These are phyloP conservation scores for Drosophila austrosaltans DNA, from an alignment of 2,888 invertebrate species.

Conservation along the genomic window DNA sequence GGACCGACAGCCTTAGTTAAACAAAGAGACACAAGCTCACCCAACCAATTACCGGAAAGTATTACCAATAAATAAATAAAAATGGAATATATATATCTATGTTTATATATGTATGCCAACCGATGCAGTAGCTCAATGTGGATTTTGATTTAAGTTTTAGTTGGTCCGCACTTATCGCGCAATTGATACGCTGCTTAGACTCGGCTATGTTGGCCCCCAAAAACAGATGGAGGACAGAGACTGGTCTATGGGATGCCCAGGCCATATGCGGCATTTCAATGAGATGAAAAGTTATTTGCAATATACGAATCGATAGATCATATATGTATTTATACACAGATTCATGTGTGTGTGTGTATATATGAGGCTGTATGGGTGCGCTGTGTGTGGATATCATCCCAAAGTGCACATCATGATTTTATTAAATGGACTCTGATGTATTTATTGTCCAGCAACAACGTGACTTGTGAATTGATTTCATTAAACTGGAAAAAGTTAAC, in stretches of 20 bases:
- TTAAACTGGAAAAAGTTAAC: constrained; percentile 79
- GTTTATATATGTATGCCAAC: background rate
- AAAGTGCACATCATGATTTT: constrained; percentile 82
- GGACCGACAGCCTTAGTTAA: constrained; percentile 47
- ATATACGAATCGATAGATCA: constrained; percentile 66
- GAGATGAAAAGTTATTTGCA: constrained; percentile 69
- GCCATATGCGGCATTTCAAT: constrained; percentile 73
- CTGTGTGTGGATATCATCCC: constrained; percentile 58
- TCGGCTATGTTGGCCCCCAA: background rate
- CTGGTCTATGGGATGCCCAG: constrained; percentile 27
- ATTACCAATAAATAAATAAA: constrained; percentile 11
- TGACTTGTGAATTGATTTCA: constrained; percentile 83
- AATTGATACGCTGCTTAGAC: constrained; percentile 54
- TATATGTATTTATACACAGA: constrained; percentile 37
- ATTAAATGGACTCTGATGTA: constrained; percentile 83
- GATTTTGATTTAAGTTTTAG: constrained; percentile 64
- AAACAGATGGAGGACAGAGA: background rate
- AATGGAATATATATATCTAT: background rate
- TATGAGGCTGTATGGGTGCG: constrained; percentile 31
- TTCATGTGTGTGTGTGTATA: constrained; percentile 13
- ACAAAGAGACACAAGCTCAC: constrained; percentile 15
- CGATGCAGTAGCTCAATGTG: constrained; percentile 50
- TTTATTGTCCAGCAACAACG: constrained; percentile 83
- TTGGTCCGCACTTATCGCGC: constrained; percentile 66
- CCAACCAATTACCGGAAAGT: constrained; percentile 54